Conservation (phyloP, 2,888 invertebrate species). For the Hypomecis atomaria region DNA sequence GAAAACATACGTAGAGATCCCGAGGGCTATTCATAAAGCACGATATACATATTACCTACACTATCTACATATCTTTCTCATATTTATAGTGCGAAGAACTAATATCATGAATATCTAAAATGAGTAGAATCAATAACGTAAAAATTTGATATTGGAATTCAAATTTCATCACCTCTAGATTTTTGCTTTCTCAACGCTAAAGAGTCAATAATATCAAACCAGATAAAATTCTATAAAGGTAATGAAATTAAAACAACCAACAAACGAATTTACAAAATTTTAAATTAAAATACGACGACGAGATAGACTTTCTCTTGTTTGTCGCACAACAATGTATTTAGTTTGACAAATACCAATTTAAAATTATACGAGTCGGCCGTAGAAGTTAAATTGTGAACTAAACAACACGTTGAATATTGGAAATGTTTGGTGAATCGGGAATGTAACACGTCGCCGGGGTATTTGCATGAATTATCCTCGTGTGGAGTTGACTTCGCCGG, state of each 20-base stretch:
- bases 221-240: background rate
- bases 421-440: conserved; percentile 48
- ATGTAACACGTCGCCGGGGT: conserved; percentile 53
- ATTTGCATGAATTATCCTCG: conserved; percentile 53
- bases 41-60: too few species aligned
- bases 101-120: too few species aligned
- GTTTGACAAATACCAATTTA: conserved; percentile 44
- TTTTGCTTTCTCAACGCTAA: too few species aligned
- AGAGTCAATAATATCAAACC: background rate
- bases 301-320: conserved; percentile 18
- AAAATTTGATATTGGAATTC: too few species aligned
- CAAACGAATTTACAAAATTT: conserved; percentile 12
- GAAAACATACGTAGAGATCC: too few species aligned
- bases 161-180: too few species aligned
- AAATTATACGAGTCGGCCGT: conserved; percentile 42
- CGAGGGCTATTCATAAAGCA: too few species aligned
- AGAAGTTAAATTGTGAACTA: conserved; percentile 43
- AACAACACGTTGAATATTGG: conserved; percentile 51
- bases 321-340: conserved; percentile 34
- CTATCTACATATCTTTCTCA: too few species aligned
- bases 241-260: background rate
- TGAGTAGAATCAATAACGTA: too few species aligned
- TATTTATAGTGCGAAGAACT: too few species aligned
- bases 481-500: conserved; percentile 33
- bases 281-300: conserved; percentile 12